Evolutionary conservation across 2,888 invertebrate genomes (phyloP).

Genomic region (Azorinus chamasolen): DNA sequence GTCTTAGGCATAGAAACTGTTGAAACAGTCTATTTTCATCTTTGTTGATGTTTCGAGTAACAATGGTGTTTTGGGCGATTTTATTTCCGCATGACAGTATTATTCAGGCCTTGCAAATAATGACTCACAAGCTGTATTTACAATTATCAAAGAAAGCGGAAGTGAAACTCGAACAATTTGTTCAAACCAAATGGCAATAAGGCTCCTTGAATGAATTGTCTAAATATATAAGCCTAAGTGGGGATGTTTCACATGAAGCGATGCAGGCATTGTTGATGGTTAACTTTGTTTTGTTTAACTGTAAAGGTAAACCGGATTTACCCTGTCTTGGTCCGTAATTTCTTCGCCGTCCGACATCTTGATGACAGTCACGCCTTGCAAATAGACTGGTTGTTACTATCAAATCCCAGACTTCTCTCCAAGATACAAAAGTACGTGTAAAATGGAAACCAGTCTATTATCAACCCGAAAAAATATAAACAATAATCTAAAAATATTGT

Average conservation of each 20-base stretch:
- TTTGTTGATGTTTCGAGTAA: no score
- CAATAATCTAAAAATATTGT: no score
- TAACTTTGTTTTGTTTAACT: background rate
- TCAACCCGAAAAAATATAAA: no score
- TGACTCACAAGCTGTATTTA: conserved; percentile 18
- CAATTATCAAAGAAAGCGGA: conserved; percentile 24
- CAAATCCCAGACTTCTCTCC: background rate
- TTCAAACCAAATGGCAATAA: no score
- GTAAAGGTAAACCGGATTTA: conserved; percentile 35
- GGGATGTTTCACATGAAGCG: no score
- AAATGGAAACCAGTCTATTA: background rate
- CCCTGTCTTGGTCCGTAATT: conserved; percentile 81
- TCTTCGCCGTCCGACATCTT: conserved; percentile 82
- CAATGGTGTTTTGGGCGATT: no score
- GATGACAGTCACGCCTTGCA: conserved; percentile 70
- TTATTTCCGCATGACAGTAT: no score
- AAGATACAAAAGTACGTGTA: background rate
- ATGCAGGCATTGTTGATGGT: no score
- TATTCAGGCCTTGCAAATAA: background rate
- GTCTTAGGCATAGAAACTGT: no score
- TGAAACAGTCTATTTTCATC: no score
- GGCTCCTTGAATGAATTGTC: no score
- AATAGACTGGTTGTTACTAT: conserved; percentile 33
- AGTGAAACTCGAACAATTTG: conserved; percentile 14
- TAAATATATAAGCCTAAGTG: no score